phyloP scores from a whole-genome alignment of 2,888 invertebrate species.

The Ochropleura plecta region DNA sequence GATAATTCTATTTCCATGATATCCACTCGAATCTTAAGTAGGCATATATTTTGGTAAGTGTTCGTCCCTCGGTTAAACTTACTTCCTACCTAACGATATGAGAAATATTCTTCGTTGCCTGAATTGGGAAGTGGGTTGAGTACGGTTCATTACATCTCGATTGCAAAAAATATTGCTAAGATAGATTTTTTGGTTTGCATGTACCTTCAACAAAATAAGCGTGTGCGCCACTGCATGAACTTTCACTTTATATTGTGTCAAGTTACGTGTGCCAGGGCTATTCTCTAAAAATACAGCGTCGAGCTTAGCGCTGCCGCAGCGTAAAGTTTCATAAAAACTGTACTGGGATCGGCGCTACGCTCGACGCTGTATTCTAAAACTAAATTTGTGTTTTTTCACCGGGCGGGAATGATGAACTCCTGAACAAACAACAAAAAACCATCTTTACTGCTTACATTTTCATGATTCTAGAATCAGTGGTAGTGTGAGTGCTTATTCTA shows the following conservation, averaged over 20 bases:
- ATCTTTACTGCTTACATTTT: background rate
- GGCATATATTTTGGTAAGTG: constrained; percentile 27
- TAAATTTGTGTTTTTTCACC: background rate
- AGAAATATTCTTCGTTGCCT: constrained; percentile 14
- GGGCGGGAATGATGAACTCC: background rate
- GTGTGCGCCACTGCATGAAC: background rate
- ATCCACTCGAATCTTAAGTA: constrained; percentile 21
- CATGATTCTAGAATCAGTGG: background rate
- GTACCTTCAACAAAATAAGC: background rate
- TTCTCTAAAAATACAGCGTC: too few relatives aligned
- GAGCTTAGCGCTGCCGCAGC: too few relatives aligned
- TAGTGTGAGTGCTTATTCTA: background rate
- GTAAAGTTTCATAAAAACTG: too few relatives aligned
- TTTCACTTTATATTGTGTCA: background rate
- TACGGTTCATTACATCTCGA: constrained; percentile 8
- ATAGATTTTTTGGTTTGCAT: background rate
- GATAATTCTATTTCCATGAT: constrained; percentile 18
- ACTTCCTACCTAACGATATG: constrained; percentile 18
- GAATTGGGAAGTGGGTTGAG: constrained; percentile 21
- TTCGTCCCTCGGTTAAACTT: constrained; percentile 19
- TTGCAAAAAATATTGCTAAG: background rate
- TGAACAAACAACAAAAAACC: background rate
- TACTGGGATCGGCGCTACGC: too few relatives aligned
- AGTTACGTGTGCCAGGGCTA: background rate
- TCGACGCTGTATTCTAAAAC: too few relatives aligned